phyloP scores from a whole-genome alignment of 2,797 vertebrate genomes.

The Buphagus erythrorhynchus region DNA sequence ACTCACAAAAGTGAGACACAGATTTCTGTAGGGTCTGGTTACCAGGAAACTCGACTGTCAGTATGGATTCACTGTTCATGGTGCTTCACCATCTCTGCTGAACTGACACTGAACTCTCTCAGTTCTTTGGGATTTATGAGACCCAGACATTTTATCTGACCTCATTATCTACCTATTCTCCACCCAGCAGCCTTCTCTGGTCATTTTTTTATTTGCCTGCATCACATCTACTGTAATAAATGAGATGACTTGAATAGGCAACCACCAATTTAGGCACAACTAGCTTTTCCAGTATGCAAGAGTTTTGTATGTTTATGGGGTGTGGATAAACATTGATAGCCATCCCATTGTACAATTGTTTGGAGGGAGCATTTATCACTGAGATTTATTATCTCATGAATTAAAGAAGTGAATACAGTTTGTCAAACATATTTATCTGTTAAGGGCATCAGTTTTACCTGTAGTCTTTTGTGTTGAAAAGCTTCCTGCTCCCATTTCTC shows the following conservation, averaged over 20 bases:
- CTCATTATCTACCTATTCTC: conserved; percentile 54
- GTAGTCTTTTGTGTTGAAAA: background rate
- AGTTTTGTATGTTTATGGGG: background rate
- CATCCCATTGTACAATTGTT: conserved; percentile 27
- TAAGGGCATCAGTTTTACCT: background rate
- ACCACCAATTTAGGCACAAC: background rate
- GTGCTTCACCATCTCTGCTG: background rate
- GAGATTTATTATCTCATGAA: conserved; percentile 21
- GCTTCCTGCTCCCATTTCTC: background rate
- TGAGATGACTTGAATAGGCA: background rate
- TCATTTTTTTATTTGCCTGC: conserved; percentile 44
- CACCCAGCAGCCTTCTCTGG: background rate
- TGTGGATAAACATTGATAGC: conserved; percentile 30
- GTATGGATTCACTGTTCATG: background rate
- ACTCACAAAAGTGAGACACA: background rate
- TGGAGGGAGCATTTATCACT: background rate
- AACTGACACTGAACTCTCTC: background rate
- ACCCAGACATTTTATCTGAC: conserved; percentile 49
- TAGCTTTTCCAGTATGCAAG: background rate
- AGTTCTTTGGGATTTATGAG: conserved; percentile 51
- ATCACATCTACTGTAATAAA: conserved; percentile 5
- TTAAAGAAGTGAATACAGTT: background rate
- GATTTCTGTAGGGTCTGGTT: background rate
- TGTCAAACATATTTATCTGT: background rate
- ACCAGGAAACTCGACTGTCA: background rate